Conservation (phyloP, 1,140 invertebrate genomes). For the Eciton burchellii region DNA sequence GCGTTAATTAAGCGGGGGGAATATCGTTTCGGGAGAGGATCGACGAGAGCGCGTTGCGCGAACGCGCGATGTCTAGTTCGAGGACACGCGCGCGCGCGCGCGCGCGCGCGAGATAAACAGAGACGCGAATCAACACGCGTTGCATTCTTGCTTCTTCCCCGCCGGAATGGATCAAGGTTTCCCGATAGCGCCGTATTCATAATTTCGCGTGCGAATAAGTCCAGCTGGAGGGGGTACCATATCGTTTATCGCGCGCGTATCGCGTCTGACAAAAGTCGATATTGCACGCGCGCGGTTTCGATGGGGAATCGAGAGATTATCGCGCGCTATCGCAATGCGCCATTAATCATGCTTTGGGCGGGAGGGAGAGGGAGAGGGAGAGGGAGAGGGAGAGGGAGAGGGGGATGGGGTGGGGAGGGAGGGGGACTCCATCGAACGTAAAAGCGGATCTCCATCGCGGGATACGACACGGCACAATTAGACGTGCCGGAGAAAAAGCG, state of each 20-base stretch:
- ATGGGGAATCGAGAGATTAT: slow-evolving; percentile 44
- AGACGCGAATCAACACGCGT: slow-evolving; percentile 29
- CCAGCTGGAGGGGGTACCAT: background rate
- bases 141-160: background rate
- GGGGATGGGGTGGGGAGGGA: background rate
- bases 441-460: slow-evolving; percentile 50
- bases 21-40: too few species aligned
- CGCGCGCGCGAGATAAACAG: too few species aligned
- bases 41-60: too few species aligned
- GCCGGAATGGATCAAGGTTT: slow-evolving; percentile 20
- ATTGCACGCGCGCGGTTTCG: slow-evolving; percentile 16
- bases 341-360: slow-evolving; percentile 52
- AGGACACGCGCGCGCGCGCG: too few species aligned
- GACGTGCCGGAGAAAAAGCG: slow-evolving; percentile 16
- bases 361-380: background rate
- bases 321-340: slow-evolving; percentile 49
- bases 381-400: background rate
- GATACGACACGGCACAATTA: slow-evolving; percentile 47
- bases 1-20: background rate
- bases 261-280: slow-evolving; percentile 30
- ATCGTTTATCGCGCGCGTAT: slow-evolving; percentile 27
- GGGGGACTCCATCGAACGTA: slow-evolving; percentile 25
- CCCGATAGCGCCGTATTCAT: background rate
- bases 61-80: too few species aligned
- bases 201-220: slow-evolving; percentile 45